These are phyloP conservation scores for Limnephilus auricula DNA, from an alignment of 2,888 invertebrate genomes.

Conservation along the genomic window DNA sequence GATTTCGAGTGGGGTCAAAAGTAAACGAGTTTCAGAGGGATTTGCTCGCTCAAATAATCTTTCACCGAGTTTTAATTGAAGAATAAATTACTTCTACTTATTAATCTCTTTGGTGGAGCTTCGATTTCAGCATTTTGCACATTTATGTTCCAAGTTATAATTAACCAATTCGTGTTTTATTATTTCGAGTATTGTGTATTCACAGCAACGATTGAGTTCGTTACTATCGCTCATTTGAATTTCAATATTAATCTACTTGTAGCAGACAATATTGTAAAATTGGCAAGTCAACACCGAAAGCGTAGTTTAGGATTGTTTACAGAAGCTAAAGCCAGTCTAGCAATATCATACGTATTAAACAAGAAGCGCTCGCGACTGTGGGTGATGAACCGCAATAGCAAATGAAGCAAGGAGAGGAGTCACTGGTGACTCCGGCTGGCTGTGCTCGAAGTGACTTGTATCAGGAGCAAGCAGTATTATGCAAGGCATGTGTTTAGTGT, in stretches of 20 bases:
- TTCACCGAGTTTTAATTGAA: conserved; percentile 45
- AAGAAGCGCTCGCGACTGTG: neutral
- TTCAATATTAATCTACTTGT: neutral
- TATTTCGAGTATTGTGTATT: neutral
- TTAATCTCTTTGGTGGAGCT: neutral
- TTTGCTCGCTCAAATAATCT: conserved; percentile 34
- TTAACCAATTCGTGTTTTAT: neutral
- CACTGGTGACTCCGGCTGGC: neutral
- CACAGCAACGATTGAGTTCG: neutral
- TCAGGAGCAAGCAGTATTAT: neutral
- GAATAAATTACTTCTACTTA: conserved; percentile 8
- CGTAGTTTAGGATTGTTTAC: neutral
- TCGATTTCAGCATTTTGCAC: neutral
- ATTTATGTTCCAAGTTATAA: neutral
- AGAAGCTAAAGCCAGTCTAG: neutral
- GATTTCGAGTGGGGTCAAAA: conserved; percentile 52
- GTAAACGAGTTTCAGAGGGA: conserved; percentile 50
- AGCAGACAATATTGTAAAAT: neutral
- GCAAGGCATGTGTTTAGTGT: neutral
- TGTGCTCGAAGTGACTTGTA: conserved; percentile 12
- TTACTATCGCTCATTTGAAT: neutral
- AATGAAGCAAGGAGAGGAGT: conserved; percentile 7
- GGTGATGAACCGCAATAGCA: conserved; percentile 30
- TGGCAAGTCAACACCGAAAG: neutral
- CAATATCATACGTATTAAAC: conserved; percentile 7